Conservation (phyloP, 2,888 invertebrate genomes). For the Platycheirus albimanus region DNA sequence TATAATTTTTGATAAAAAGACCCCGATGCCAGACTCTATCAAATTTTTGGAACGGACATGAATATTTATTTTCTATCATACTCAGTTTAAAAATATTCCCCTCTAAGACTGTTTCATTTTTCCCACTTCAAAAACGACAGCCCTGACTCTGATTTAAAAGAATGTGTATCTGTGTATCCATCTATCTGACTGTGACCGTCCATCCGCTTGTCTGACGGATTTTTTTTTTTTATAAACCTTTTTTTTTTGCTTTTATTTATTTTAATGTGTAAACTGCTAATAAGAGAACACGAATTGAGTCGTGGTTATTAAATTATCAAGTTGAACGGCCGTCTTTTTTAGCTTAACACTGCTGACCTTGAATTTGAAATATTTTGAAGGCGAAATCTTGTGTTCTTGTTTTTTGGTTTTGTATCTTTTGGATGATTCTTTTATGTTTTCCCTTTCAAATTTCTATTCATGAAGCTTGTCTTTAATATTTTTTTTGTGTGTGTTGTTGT, state of each 20-base stretch:
- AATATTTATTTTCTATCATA: too few species aligned
- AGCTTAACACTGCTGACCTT: conserved; percentile 79
- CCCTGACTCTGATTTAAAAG: too few species aligned
- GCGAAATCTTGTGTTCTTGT: conserved; percentile 58
- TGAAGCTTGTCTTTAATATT: conserved; percentile 38
- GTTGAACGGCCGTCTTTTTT: conserved; percentile 80
- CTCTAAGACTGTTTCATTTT: too few species aligned
- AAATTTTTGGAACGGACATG: too few species aligned
- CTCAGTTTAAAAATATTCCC: too few species aligned
- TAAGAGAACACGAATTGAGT: conserved; percentile 67
- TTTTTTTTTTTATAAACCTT: conserved; percentile 10
- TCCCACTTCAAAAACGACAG: too few species aligned
- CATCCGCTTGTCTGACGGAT: conserved; percentile 57
- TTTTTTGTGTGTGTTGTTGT: conserved; percentile 30
- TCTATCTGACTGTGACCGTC: conserved; percentile 20
- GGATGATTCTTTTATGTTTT: conserved; percentile 32
- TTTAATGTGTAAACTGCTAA: conserved; percentile 67
- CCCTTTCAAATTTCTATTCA: conserved; percentile 59
- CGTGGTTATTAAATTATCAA: conserved; percentile 76
- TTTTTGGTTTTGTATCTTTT: conserved; percentile 20
- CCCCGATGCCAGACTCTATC: too few species aligned
- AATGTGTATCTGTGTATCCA: not conserved
- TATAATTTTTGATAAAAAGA: too few species aligned
- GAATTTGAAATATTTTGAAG: conserved; percentile 78
- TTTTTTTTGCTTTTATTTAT: conserved; percentile 33